Percentiles rank a stretch among this genome's conserved stretches.
Evolutionary conservation across 2,888 invertebrate species (phyloP).

Genomic region (Nysson spinosus): DNA sequence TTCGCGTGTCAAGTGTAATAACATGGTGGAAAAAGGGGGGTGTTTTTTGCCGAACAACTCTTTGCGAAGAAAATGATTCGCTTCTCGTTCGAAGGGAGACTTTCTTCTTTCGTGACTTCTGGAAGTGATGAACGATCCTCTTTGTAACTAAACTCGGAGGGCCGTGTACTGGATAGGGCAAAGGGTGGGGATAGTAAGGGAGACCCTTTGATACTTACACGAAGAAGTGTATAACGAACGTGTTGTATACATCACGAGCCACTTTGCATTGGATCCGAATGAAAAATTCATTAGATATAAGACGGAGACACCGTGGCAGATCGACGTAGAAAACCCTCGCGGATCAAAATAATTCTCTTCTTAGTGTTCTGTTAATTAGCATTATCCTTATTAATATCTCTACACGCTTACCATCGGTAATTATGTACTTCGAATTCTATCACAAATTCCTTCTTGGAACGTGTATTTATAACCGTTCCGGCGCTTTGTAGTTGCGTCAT

Average conservation of each 20-base stretch:
- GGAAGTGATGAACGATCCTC: slow-evolving; percentile 63
- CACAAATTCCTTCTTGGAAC: background rate
- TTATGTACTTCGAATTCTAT: slow-evolving; percentile 5
- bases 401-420: slow-evolving; percentile 11
- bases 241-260: slow-evolving; percentile 69
- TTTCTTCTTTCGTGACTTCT: slow-evolving; percentile 53
- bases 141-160: slow-evolving; percentile 52
- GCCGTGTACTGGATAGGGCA: slow-evolving; percentile 11
- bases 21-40: too few species aligned
- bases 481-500: background rate
- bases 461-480: background rate
- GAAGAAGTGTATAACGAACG: slow-evolving; percentile 65
- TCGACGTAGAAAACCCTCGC: slow-evolving; percentile 42
- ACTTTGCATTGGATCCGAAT: slow-evolving; percentile 68
- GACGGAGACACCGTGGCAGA: slow-evolving; percentile 31
- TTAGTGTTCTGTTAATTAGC: slow-evolving; percentile 32
- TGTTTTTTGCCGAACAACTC: too few species aligned
- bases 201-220: slow-evolving; percentile 57
- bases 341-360: slow-evolving; percentile 26
- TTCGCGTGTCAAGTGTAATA: too few species aligned
- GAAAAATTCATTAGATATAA: slow-evolving; percentile 68
- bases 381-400: slow-evolving; percentile 34
- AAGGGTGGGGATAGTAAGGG: slow-evolving; percentile 21
- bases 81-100: slow-evolving; percentile 2
- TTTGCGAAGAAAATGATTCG: slow-evolving; percentile 9